Evolutionary conservation across 2,113 vertebrate species (phyloP).

Genomic region (Procapra przewalskii): DNA sequence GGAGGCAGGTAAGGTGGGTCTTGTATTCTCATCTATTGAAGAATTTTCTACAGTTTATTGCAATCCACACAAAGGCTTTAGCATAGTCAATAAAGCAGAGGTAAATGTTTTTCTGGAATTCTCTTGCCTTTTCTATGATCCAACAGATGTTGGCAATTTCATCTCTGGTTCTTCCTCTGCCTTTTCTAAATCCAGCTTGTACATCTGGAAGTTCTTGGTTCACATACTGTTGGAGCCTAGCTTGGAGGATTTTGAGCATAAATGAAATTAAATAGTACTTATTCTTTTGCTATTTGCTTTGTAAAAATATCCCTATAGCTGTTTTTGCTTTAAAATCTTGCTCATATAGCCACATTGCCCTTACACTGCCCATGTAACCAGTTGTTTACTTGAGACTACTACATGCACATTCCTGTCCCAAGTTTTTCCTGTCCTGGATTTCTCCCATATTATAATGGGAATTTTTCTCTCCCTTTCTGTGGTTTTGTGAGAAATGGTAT

Average conservation of each 20-base stretch:
- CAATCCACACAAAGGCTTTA: neutral
- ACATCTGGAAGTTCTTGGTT: neutral
- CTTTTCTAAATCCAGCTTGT: neutral
- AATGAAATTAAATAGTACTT: neutral
- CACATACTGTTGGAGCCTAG: neutral
- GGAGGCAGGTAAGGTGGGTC: neutral
- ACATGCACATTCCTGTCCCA: accelerated
- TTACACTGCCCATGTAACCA: accelerated
- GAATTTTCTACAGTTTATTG: neutral
- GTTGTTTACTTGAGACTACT: neutral
- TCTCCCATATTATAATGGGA: too few relatives aligned
- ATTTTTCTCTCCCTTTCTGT: neutral
- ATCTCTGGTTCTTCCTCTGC: neutral
- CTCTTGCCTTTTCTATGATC: neutral
- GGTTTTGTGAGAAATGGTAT: neutral
- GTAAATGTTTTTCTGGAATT: neutral
- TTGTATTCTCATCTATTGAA: neutral
- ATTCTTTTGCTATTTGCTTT: neutral
- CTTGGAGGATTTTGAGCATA: neutral
- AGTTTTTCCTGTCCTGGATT: neutral
- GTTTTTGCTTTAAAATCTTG: neutral
- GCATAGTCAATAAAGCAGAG: neutral
- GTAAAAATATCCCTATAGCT: neutral
- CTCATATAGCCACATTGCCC: neutral
- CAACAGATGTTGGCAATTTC: neutral